Base-by-base conservation (phyloP, 2,113 vertebrate species). In the Upupa epops region DNA sequence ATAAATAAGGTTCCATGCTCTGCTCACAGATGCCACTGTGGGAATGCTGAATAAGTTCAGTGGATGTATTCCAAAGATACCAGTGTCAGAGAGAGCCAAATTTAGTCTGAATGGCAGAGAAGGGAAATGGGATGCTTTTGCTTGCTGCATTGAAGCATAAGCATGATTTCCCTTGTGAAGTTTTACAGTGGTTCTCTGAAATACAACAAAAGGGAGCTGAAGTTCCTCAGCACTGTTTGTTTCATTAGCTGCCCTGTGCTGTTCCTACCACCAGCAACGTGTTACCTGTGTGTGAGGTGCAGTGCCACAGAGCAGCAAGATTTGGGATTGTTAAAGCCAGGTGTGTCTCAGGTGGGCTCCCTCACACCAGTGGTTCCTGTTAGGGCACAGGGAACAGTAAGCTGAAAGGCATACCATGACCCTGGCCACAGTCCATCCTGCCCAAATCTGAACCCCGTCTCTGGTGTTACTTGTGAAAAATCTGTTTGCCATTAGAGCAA, bases 41-140 rank as follows among this genome's bases (percentile, higher is more conserved):
- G 84, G 92, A 85, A 95, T 59, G 29, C 90, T 82, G 74, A 79
- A 74, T 86, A 71, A 88, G 16, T 83, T 91, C 60, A 36, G 66
- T 61, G 81, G 54, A 92, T 89, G 37, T 73, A 58, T 90, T 95
- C 83, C 81, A 90, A 84, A 92, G 74, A 76, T 65, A 83, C 36
- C 58, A 3, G 51, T 52, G 77, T 70, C 77, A 89, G 77, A 51
- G 25, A 95, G 70, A 89, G 63, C 31, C 0, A 0, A 86, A 93
- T 96, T 93, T 93, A 95, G 86, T 66, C 71, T 79, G 86, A 70
- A 92, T 73, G 81, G 86, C 70, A 93, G 70, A 73, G 63, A 60
- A 87, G 88, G 83, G 90, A 92, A 93, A 95, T 70, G 51, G 88
- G 63, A 86, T 65, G 70, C 63, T 86, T 81, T 70, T 87, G 70